Percentiles rank a stretch among this genome's conserved stretches.
Conservation (phyloP, 2,888 invertebrate genomes). For the Arrhopalites spinosus region DNA sequence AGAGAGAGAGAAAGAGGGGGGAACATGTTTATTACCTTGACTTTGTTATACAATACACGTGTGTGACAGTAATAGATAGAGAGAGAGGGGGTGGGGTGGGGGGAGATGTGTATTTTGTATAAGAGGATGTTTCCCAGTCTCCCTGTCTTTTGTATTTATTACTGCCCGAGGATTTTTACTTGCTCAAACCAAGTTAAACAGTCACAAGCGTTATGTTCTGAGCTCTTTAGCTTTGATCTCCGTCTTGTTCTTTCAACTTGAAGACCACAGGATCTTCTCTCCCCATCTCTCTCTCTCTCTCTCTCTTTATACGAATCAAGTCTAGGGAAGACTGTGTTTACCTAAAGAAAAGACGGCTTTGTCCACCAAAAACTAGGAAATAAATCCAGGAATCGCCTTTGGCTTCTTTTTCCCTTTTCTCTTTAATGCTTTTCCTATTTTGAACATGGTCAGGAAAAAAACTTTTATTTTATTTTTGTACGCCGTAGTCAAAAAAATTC, state of each 20-base stretch:
- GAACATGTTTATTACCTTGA: too few relatives aligned
- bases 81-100: too few relatives aligned
- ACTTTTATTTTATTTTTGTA: neutral
- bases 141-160: neutral
- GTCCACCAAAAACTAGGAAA: conserved; percentile 26
- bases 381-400: conserved; percentile 22
- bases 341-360: conserved; percentile 24
- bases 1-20: too few relatives aligned
- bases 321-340: conserved; percentile 15
- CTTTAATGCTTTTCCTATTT: neutral
- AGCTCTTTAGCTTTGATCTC: conserved; percentile 10
- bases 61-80: too few relatives aligned
- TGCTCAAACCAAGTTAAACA: neutral
- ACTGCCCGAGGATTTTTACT: neutral
- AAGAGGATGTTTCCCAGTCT: too few relatives aligned
- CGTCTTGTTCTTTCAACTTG: neutral
- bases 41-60: too few relatives aligned
- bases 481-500: neutral
- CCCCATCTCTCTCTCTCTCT: neutral
- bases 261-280: conserved; percentile 11
- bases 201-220: neutral
- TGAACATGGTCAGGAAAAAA: neutral
- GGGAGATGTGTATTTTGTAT: too few relatives aligned
- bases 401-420: conserved; percentile 1
- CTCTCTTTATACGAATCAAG: neutral